A percentile compares a stretch with the other conserved stretches of the same genome.
phyloP scores from a whole-genome alignment of 2,113 vertebrate species.

The Emydocephalus ijimae region DNA sequence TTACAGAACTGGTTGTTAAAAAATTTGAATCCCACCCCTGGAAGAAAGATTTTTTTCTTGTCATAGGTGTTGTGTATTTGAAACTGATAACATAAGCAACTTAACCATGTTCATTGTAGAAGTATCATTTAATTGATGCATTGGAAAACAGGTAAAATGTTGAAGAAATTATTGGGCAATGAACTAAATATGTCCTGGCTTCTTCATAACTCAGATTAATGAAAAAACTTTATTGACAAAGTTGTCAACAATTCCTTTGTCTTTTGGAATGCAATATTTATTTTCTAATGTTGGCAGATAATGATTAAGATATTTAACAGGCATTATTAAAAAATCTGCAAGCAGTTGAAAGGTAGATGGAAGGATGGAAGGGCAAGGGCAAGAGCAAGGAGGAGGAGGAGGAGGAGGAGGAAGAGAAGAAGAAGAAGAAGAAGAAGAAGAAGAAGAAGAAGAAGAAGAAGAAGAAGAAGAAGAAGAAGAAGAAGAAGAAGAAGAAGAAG shows the following conservation, averaged over 20 bases:
- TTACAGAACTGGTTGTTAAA: too few relatives aligned
- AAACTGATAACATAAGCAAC: neutral
- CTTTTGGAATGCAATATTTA: neutral
- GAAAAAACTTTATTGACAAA: neutral
- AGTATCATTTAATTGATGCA: neutral
- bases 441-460: too few relatives aligned
- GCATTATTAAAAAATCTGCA: neutral
- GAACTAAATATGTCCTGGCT: neutral
- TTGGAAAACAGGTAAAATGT: neutral
- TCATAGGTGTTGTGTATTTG: neutral
- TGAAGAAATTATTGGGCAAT: neutral
- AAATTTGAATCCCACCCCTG: too few relatives aligned
- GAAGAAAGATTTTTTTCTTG: neutral
- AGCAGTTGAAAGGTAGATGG: neutral
- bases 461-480: too few relatives aligned
- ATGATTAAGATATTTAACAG: neutral
- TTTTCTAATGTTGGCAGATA: neutral
- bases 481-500: neutral
- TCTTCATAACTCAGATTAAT: neutral
- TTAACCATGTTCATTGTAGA: neutral
- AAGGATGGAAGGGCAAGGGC: neutral
- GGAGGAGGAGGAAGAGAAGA: neutral
- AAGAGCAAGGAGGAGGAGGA: neutral
- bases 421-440: neutral
- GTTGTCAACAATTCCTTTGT: neutral